Base-by-base conservation (phyloP, 1,140 invertebrate genomes). In the Oncopeltus fasciatus region DNA sequence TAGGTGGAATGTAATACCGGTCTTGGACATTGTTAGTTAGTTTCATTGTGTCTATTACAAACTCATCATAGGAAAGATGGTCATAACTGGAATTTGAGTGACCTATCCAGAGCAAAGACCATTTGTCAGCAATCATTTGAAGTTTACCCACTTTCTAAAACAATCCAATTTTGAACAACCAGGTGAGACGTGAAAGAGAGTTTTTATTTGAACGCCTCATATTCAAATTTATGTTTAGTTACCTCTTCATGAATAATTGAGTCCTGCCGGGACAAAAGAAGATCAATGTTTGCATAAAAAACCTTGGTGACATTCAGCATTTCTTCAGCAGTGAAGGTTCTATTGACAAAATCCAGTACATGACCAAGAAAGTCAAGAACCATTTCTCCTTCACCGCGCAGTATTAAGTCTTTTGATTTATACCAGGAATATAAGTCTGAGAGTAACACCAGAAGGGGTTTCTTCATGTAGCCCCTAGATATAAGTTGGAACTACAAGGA, bases 401-500 rank as follows among this genome's bases (percentile, higher is more conserved):
- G 21, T n/a, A n/a, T 20, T 20, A 20, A 20, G n/a, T 20, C 44
- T 46, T 46, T n/a, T n/a, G n/a, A n/a, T 20, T 20, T 46, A 20
- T 20, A 46, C 44, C 44, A 46, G n/a, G n/a, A 46, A 46, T 20
- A 46, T 18, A 46, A 20, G 4, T 46, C n/a, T 20, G 26, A 65
- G 43, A 8, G 61, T 31, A 16, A 51, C 31, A 1, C 46, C 51
- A n/a, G 65, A 28, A 28, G 51, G 2, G 57, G 58, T 27, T 60
- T 59, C 26, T 67, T 65, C 16, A 59, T 81, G 62, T 82, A 86
- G 0, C 84, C 84, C 38, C 82, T 75, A 1, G 78, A 82, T 8
- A 84, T 69, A 4, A 76, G 78, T 12, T 72, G 77, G 67, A 85
- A 85, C 76, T 83, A 66, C n/a, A 71, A 69, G 64, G n/a, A n/a